phyloP scores from a whole-genome alignment of 2,888 invertebrate genomes.

The Lottia gigantea region DNA sequence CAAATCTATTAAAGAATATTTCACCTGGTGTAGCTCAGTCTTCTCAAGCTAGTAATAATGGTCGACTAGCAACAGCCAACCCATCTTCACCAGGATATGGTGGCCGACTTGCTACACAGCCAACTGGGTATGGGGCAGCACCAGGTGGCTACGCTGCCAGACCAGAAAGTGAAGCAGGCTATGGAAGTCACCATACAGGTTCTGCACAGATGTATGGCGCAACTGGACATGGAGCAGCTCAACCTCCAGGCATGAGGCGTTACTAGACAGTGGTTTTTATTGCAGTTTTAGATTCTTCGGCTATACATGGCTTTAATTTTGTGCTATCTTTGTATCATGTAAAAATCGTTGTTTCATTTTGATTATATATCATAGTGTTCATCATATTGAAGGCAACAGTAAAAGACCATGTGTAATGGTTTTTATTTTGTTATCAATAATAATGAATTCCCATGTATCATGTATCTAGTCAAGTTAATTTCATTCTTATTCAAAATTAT shows the following conservation, averaged over 20 bases:
- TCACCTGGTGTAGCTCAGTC: conserved; percentile 26
- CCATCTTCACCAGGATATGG: conserved; percentile 1
- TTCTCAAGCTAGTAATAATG: not conserved
- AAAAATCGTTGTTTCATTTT: no score
- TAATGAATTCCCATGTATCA: no score
- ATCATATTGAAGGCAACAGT: no score
- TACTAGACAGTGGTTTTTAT: not conserved
- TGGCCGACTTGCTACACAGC: not conserved
- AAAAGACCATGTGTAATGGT: no score
- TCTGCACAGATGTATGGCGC: not conserved
- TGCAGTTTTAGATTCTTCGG: no score
- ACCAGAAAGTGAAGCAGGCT: not conserved
- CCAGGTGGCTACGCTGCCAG: not conserved
- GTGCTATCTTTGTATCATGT: no score
- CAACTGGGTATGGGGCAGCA: not conserved
- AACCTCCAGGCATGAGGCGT: conserved; percentile 2
- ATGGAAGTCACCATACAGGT: not conserved
- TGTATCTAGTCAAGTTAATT: no score
- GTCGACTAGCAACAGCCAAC: not conserved
- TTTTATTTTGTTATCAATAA: no score
- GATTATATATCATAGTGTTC: no score
- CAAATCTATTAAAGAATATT: conserved; percentile 65
- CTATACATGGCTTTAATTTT: no score
- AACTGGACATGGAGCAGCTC: not conserved
- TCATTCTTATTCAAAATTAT: no score